Evolutionary conservation across 2,113 vertebrate genomes (phyloP).

Genomic region (Lepus europaeus): DNA sequence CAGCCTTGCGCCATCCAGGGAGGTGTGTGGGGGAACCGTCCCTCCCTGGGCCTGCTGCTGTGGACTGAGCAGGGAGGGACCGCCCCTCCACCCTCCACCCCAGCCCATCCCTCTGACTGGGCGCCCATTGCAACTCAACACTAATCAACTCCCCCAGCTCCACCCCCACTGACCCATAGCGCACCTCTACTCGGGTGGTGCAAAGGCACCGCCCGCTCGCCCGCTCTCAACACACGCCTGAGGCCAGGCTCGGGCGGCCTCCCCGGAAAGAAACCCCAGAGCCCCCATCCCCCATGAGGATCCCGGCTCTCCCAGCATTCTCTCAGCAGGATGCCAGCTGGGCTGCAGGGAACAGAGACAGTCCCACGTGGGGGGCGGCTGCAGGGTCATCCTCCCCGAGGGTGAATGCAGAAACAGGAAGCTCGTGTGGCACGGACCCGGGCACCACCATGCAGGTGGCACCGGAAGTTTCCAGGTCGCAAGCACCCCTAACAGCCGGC

Average conservation of each 20-base stretch:
- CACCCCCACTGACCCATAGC: not conserved
- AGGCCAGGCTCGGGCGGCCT: too few species aligned
- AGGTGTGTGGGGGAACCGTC: not conserved
- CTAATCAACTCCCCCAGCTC: too few species aligned
- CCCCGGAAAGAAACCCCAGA: not conserved
- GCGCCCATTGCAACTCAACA: too few species aligned
- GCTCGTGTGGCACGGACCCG: rapidly evolving
- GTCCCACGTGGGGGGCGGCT: not conserved
- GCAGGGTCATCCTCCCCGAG: too few species aligned
- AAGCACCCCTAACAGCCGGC: not conserved
- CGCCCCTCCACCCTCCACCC: not conserved
- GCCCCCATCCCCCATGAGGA: not conserved
- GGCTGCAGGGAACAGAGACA: not conserved
- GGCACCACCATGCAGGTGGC: not conserved
- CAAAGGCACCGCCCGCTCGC: not conserved
- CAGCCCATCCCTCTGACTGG: not conserved
- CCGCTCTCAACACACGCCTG: too few species aligned
- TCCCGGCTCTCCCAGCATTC: not conserved
- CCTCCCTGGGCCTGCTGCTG: not conserved
- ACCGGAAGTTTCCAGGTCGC: not conserved
- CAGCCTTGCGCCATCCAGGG: rapidly evolving
- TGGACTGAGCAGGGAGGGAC: not conserved
- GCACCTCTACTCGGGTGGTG: not conserved
- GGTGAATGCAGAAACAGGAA: not conserved
- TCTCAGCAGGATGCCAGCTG: too few species aligned